Evolutionary conservation across 2,888 invertebrate genomes (phyloP), one percentile per base, ranked within the genome.

Genomic region (Rhagonycha lutea): DNA sequence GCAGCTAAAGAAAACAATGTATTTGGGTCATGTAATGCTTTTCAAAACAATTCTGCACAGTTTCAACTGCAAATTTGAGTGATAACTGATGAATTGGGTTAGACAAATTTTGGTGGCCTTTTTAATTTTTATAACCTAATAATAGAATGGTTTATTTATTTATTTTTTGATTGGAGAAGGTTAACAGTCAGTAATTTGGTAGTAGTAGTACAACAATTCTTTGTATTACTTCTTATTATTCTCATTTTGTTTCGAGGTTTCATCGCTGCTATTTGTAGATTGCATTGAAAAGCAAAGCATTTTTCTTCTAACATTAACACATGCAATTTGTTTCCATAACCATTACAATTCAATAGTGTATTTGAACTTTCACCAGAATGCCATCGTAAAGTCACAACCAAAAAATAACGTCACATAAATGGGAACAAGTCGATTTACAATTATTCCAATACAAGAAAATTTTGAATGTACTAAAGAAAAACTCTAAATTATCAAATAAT

Each of bases 1-100:
- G 65, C 26, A 24, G 71, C n/a, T 23, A 18, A 67, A 24, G 71
- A 29, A 67, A 67, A 72, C 71, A 67, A 47, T 63, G 23, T 72
- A 72, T 32, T 23, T 67, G 65, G 71, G 71, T 67, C 67, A 32
- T 60, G 67, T 29, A 47, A 14, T 63, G 32, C 24, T 72, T 60
- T 67, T 72, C 67, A 29, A 10, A 65, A 65, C 67, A 72, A 60
- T 67, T 67, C 24, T 47, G 65, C 63, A 18, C 14, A 29, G 47
- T 7, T 47, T 47, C 47, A 47, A n/a, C 47, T 47, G n/a, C 7
- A 47, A 47, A n/a, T 47, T n/a, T 47, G 47, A 47, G 47, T n/a
- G 47, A 47, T 47, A 47, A n/a, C 47, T 47, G 47, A 47, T n/a
- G 47, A n/a, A 47, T 47, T 47, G 7, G n/a, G 47, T 47, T 47